A percentile compares a stretch with the other conserved stretches of the same genome.
phyloP scores from a whole-genome alignment of 2,888 invertebrate species.

The Acleris laterana region DNA sequence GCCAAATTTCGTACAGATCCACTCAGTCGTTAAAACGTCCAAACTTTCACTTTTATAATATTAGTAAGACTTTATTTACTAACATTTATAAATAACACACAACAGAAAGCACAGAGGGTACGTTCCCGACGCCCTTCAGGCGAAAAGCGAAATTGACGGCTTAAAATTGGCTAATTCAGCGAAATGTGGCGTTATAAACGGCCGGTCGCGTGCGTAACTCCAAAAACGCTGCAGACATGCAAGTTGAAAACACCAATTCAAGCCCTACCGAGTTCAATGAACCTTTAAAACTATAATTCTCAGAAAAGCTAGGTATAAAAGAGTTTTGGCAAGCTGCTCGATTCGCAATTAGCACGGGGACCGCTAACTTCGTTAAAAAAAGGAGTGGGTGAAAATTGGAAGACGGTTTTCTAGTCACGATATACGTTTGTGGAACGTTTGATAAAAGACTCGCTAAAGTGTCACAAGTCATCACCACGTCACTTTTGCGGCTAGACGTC shows the following conservation, averaged over 20 bases:
- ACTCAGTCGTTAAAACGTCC: too few species aligned
- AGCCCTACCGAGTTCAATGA: slow-evolving; percentile 63
- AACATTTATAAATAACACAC: background rate
- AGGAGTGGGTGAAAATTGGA: slow-evolving; percentile 23
- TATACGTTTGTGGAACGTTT: slow-evolving; percentile 11
- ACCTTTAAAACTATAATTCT: slow-evolving; percentile 54
- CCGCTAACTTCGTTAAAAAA: slow-evolving; percentile 38
- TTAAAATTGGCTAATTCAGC: slow-evolving; percentile 20
- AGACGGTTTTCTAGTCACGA: slow-evolving; percentile 32
- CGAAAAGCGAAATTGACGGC: slow-evolving; percentile 13
- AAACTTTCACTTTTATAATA: too few species aligned
- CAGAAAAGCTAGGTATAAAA: slow-evolving; percentile 66
- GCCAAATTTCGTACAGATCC: too few species aligned
- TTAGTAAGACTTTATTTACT: too few species aligned
- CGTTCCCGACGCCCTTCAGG: slow-evolving; percentile 1
- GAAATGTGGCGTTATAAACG: slow-evolving; percentile 18
- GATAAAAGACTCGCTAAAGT: slow-evolving; percentile 11
- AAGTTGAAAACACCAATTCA: slow-evolving; percentile 51
- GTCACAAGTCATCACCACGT: slow-evolving; percentile 8
- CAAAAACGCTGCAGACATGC: slow-evolving; percentile 34
- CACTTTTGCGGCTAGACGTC: slow-evolving; percentile 21
- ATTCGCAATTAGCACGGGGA: slow-evolving; percentile 67
- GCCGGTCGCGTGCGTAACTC: slow-evolving; percentile 36
- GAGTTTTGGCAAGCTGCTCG: slow-evolving; percentile 69
- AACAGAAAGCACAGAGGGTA: slow-evolving; percentile 3